Base-by-base conservation (phyloP, 1,140 invertebrate genomes). In the Rhopalosiphum maidis region DNA sequence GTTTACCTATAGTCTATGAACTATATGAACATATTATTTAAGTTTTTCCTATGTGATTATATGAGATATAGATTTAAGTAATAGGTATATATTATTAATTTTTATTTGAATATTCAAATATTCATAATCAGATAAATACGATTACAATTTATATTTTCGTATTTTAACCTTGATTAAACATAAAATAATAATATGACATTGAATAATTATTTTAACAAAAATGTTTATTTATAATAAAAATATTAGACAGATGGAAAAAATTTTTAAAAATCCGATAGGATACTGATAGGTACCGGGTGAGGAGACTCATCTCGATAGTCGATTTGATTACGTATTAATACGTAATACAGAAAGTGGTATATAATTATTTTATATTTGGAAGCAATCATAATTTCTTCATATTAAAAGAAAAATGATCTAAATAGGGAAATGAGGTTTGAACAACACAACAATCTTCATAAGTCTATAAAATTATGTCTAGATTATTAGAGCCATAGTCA, bases 111-210 rank as follows among this genome's bases (percentile, higher is more conserved):
- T 68, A 68, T 77, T 77, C 60, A 18, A 77, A 18, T n/a, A 77
- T 77, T 77, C 15, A n/a, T 7, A n/a, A 77, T 77, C n/a, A n/a
- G 30, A 77, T n/a, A 77, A 30, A 6, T 77, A 15, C 18, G n/a
- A 77, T 77, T n/a, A n/a, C 18, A n/a, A n/a, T 30, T 18, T 77
- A n/a, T 77, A n/a, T n/a, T 77, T 68, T n/a, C 15, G n/a, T n/a
- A 35, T 35, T 77, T n/a, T 77, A 77, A 77, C 60, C 60, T 77
- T 77, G 60, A 77, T 77, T 77, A 77, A 77, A 77, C 60, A 77
- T n/a, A 6, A 68, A 68, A n/a, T n/a, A 60, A 30, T 60, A 60
- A 60, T 30, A 60, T 77, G 60, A n/a, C 60, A 77, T 77, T 77
- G 60, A 77, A 77, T 68, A 68, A 68, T 68, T 68, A 68, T 77